A percentile compares a stretch with the other conserved stretches of the same genome.
These are phyloP conservation scores for Metopolophium dirhodum DNA, from an alignment of 1,140 invertebrate genomes.

Conservation along the genomic window DNA sequence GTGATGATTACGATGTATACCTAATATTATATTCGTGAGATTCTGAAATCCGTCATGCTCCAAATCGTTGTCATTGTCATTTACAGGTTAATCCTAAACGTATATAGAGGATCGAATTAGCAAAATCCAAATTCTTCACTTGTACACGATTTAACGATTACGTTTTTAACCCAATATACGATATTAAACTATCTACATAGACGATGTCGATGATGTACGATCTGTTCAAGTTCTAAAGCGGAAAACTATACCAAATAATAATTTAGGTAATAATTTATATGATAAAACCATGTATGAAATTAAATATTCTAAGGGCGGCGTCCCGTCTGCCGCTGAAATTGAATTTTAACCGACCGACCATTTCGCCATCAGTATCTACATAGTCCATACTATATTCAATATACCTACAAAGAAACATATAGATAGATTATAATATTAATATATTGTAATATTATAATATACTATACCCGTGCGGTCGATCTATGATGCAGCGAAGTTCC, in stretches of 20 bases:
- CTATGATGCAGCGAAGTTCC: not conserved
- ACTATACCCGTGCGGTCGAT: not conserved
- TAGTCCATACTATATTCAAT: not conserved
- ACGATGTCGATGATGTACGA: no score
- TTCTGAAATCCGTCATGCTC: not conserved
- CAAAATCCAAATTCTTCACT: not conserved
- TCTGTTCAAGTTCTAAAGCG: not conserved
- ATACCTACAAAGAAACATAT: no score
- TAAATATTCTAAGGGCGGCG: not conserved
- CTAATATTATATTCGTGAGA: no score
- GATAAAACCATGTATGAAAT: not conserved
- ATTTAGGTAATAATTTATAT: no score
- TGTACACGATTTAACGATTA: no score
- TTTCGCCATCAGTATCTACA: not conserved
- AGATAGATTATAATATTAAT: no score
- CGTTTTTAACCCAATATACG: not conserved
- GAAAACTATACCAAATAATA: not conserved
- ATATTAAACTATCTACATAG: not conserved
- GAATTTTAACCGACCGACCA: not conserved
- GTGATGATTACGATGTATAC: no score
- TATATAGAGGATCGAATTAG: not conserved
- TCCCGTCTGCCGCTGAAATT: not conserved
- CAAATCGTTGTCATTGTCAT: not conserved
- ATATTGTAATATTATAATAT: no score
- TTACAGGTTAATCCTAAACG: not conserved